phyloP scores from a whole-genome alignment of 2,888 invertebrate species.

The Notodonta ziczac region DNA sequence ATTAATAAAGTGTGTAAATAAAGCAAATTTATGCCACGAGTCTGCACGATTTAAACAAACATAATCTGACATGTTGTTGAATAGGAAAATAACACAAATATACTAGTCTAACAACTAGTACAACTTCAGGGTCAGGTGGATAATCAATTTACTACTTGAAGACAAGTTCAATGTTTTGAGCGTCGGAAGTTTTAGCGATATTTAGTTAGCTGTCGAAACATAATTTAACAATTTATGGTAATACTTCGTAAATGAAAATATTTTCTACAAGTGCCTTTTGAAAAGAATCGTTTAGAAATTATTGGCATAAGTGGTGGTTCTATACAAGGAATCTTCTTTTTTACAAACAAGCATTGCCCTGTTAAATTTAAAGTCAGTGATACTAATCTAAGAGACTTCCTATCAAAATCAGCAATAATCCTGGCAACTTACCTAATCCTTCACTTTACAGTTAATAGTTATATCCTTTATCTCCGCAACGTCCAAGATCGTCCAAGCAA shows the following conservation, averaged over 20 bases:
- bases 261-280: neutral
- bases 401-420: constrained; percentile 23
- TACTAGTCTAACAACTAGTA: constrained; percentile 7
- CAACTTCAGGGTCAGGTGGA: constrained; percentile 9
- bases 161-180: constrained; percentile 14
- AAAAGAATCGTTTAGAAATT: no score
- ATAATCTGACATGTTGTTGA: constrained; percentile 7
- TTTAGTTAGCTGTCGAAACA: constrained; percentile 11
- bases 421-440: constrained; percentile 25
- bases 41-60: constrained; percentile 6
- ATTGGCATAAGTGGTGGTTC: no score
- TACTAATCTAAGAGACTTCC: constrained; percentile 11
- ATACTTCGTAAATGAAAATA: neutral
- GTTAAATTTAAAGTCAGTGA: no score
- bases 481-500: constrained; percentile 41
- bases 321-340: no score
- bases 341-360: no score
- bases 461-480: constrained; percentile 28
- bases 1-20: no score
- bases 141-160: constrained; percentile 11
- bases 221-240: constrained; percentile 8
- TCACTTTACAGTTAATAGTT: constrained; percentile 28
- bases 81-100: constrained; percentile 13
- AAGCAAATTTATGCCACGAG: neutral
- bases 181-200: constrained; percentile 11